Evolutionary conservation across 2,888 invertebrate species (phyloP), one percentile per base, ranked within the genome.

Genomic region (Orgyia antiqua): DNA sequence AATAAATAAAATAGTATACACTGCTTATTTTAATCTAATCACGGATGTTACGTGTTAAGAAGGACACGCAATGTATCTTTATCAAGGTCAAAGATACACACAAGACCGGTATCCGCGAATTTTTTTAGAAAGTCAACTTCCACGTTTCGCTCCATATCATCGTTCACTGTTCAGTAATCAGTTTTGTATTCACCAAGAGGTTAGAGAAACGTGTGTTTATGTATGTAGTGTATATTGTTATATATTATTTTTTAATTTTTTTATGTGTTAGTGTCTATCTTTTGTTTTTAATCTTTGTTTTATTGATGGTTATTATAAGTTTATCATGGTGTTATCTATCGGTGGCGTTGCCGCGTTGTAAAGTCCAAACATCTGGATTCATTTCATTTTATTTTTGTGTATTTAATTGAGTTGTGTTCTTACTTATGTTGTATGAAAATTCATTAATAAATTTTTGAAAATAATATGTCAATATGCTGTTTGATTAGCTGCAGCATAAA

Each of bases 101-200:
- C 50, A 32, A 11, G 31, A 39, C 20, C 9, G 9, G 30, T 15
- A 13, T 7, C 2, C 6, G 5, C 8, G 7, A 26, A 10, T 29
- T 20, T 38, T 45, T 51, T 49, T 52, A 51, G 51, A 51, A 51
- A 46, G 50, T 50, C 13, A 12, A 19, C 10, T 31, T 27, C 39
- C 34, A 44, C 46, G 43, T 36, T 34, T 32, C 30, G 33, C 31
- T 39, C 21, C 39, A 27, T 42, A 24, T 43, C 38, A 28, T 40
- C 49, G 51, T 39, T 52, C 21, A 27, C 17, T 12, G 26, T 20
- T n/a, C n/a, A n/a, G n/a, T n/a, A n/a, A n/a, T 25, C 23, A 15
- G 23, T 21, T 27, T 34, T 23, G 36, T 25, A 9, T 31, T 33
- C n/a, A n/a, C n/a, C n/a, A n/a, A n/a, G n/a, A n/a, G n/a, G n/a